Evolutionary conservation across 2,797 vertebrate genomes (phyloP).

Genomic region (Trematomus bernacchii): DNA sequence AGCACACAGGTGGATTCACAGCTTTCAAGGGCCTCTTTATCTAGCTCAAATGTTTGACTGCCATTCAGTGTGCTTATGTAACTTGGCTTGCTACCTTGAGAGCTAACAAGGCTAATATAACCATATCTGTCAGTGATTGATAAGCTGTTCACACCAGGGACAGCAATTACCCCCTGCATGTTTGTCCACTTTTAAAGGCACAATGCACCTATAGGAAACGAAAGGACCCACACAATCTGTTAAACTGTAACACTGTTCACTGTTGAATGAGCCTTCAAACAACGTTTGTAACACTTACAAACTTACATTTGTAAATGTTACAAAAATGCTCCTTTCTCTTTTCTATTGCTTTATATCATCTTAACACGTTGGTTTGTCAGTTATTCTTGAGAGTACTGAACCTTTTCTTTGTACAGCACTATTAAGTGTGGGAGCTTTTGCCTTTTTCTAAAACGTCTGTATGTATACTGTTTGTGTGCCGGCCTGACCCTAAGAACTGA

Average conservation of each 20-base stretch:
- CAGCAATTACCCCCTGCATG: conserved; percentile 15
- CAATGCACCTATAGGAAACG: conserved; percentile 11
- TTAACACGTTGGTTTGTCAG: too few species aligned
- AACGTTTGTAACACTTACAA: too few species aligned
- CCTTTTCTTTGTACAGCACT: too few species aligned
- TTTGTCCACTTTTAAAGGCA: conserved; percentile 33
- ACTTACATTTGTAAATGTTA: too few species aligned
- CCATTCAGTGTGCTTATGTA: conserved; percentile 78
- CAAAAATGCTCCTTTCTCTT: too few species aligned
- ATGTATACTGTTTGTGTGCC: too few species aligned
- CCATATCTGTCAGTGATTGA: conserved; percentile 60
- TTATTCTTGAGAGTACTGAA: background rate
- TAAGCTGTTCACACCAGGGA: conserved; percentile 47
- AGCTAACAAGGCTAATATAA: conserved; percentile 58
- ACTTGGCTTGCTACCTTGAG: conserved; percentile 75
- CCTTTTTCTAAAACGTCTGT: too few species aligned
- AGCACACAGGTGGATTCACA: conserved; percentile 86
- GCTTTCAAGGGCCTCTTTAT: conserved; percentile 84
- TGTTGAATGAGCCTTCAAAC: background rate
- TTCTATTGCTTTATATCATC: too few species aligned
- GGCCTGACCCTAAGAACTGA: too few species aligned
- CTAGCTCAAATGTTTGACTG: conserved; percentile 84
- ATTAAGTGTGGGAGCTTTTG: too few species aligned
- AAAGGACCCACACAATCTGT: background rate
- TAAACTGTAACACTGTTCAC: background rate